Base-by-base conservation (phyloP, 1,140 invertebrate species). In the Drosophila lini region DNA sequence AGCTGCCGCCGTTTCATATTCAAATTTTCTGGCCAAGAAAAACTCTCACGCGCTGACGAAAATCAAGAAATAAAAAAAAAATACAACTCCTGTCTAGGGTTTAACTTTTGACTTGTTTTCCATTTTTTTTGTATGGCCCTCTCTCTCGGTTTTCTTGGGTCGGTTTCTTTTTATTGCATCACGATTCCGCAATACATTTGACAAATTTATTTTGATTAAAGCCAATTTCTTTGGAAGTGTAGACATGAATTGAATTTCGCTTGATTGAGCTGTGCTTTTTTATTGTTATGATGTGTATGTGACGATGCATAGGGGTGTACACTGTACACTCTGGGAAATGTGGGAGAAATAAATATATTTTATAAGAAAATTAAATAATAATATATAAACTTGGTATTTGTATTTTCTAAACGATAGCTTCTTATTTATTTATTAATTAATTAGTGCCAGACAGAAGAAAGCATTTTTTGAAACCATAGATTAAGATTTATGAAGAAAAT, bases 171-270 rank as follows among this genome's bases (percentile, higher is more conserved):
- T 85, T 85, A 85, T 85, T 86, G 60, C 79, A 78, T 85, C 82
- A 85, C 82, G 82, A 83, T 74, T 86, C 38, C 50, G 75, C 83
- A 86, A 86, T 81, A 81, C 79, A 79, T 86, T 85, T 85, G 82
- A 85, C 79, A 85, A 85, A 86, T 85, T 82, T 86, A 85, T 86
- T 86, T 86, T 86, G 80, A 85, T 82, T 85, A 86, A 78, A 76
- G 67, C 62, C 82, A 79, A 85, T 85, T 85, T 85, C 81, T 81
- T 84, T 76, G 64, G 48, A 80, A 68, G 73, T 77, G 67, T 61
- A 67, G 78, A 68, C 81, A 78, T 78, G 81, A 86, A 85, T 85
- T 81, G 69, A 84, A 84, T 84, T 76, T 84, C 44, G 76, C 63
- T 70, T 84, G 82, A 84, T 84, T 84, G 82, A 86, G 78, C 63